Evolutionary conservation across 92 coral and sea anemone species (phyloP).

Genomic region (Metridium senile): DNA sequence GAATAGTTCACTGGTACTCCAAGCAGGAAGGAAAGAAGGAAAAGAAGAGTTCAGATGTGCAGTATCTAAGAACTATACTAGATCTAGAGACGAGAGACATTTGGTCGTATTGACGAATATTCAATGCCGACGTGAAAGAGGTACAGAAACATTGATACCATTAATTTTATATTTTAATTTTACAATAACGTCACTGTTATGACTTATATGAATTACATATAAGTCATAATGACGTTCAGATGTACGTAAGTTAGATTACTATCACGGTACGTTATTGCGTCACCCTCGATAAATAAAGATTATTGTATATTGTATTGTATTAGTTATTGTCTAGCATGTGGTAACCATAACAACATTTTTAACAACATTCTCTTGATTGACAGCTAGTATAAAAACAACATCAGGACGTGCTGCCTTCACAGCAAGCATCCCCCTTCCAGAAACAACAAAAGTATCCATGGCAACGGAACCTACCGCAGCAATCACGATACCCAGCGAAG

Average conservation of each 20-base stretch:
- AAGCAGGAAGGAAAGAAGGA: constrained; percentile 24
- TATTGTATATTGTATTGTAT: no score
- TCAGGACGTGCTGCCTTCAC: constrained; percentile 22
- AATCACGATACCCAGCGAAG: background rate
- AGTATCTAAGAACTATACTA: background rate
- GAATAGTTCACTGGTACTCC: constrained; percentile 32
- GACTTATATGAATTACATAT: no score
- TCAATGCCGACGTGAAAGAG: constrained; percentile 13
- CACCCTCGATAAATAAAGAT: no score
- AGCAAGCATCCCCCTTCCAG: background rate
- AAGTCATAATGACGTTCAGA: no score
- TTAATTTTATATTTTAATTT: no score
- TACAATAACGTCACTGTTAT: no score
- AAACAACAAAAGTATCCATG: constrained; percentile 1
- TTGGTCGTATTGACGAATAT: constrained; percentile 15
- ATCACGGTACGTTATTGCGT: no score
- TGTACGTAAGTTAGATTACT: no score
- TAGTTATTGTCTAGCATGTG: no score
- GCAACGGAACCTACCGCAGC: background rate
- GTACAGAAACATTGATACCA: no score
- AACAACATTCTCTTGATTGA: background rate
- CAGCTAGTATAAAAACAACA: constrained; percentile 26
- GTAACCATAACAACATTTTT: background rate
- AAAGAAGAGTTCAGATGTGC: constrained; percentile 15
- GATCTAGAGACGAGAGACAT: constrained; percentile 16